Base-by-base conservation (phyloP, 2,888 invertebrate species). In the Heteropelma amictum region DNA sequence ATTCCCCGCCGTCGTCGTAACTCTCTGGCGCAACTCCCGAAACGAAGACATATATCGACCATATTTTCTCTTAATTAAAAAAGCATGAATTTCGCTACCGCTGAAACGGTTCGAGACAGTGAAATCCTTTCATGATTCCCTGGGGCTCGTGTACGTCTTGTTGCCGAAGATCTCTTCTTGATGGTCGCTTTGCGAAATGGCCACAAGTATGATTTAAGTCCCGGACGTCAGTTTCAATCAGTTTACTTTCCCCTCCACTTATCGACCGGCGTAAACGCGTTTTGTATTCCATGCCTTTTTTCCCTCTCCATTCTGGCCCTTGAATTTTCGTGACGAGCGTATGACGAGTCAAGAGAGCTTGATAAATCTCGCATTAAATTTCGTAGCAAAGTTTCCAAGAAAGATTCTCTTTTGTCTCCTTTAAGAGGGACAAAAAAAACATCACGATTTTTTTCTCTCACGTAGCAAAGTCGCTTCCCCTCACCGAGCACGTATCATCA, bases 171-270 rank as follows among this genome's bases (percentile, higher is more conserved):
- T 38, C 26, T 51, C 19, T 54, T 12, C 26, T 42, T 38, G 40
- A 3, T 19, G 19, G 38, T 61, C 28, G 42, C 33, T n/a, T n/a
- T n/a, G 10, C 14, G 21, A 67, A 67, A 67, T 8, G 61, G 47
- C 54, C 23, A 38, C 54, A 45, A 69, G 63, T 40, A 19, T 14
- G 71, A 64, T 30, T 51, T 5, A 49, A 68, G 68, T 45, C 51
- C 8, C 42, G 26, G 60, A 49, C 68, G 76, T 72, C 68, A 72
- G 51, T 68, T 64, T 72, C 53, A 72, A 72, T 76, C 68, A 63
- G 42, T 38, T 58, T 33, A 5, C 12, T 42, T 30, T 58, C 19
- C 5, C 30, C 12, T 45, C 21, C n/a, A 17, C 38, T 45, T 35
- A 14, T 33, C 6, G 8, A 33, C 12, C 23, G 14, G 14, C 19